Percentiles rank a stretch among this genome's conserved stretches.
Evolutionary conservation across 1,140 invertebrate genomes (phyloP).

Genomic region (Sarcophaga peregrina): DNA sequence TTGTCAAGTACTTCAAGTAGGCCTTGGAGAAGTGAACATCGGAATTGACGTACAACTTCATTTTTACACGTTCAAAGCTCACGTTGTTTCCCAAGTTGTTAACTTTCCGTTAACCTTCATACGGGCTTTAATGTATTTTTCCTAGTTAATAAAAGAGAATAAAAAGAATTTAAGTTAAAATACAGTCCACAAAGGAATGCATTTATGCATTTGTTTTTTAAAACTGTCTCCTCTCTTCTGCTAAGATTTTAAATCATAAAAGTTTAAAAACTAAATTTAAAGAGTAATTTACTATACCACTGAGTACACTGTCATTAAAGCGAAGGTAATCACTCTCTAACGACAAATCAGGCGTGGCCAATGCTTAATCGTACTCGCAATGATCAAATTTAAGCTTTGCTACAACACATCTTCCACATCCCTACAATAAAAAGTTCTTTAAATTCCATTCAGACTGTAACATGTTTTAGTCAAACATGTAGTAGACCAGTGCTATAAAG

Average conservation of each 20-base stretch:
- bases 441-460: too few relatives aligned
- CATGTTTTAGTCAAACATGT: too few relatives aligned
- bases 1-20: slow-evolving; percentile 99
- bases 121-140: slow-evolving; percentile 93
- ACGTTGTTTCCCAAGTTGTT: slow-evolving; percentile 94
- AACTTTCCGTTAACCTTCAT: slow-evolving; percentile 96
- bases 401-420: too few relatives aligned
- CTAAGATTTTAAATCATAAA: slow-evolving; percentile 59
- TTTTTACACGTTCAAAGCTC: slow-evolving; percentile 89
- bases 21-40: slow-evolving; percentile 96
- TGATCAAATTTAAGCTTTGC: too few relatives aligned
- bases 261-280: slow-evolving; percentile 60
- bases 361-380: background rate
- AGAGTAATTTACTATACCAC: slow-evolving; percentile 64
- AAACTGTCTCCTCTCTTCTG: slow-evolving; percentile 59
- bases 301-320: slow-evolving; percentile 67
- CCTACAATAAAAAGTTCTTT: too few relatives aligned
- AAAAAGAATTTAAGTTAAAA: too few relatives aligned
- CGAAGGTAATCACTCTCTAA: slow-evolving; percentile 62
- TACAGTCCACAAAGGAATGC: too few relatives aligned
- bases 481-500: too few relatives aligned
- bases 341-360: slow-evolving; percentile 66
- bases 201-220: background rate
- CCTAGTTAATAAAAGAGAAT: slow-evolving; percentile 71
- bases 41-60: slow-evolving; percentile 89